Evolutionary conservation across 2,888 invertebrate species (phyloP).

Genomic region (Stenurella melanura): DNA sequence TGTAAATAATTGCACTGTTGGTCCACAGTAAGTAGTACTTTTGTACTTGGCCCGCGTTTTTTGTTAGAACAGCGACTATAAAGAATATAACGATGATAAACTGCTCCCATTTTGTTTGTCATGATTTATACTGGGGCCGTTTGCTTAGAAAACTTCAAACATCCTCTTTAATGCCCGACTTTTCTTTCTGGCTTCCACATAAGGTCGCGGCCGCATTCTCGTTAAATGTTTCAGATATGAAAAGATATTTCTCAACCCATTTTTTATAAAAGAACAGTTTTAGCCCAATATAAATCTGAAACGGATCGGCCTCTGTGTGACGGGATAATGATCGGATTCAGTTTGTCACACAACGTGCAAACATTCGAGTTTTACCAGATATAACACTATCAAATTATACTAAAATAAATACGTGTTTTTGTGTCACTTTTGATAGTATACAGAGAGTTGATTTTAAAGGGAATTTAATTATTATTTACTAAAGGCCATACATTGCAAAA

Average conservation of each 20-base stretch:
- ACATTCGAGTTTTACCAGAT: neutral
- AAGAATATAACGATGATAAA: slow-evolving; percentile 54
- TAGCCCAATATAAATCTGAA: slow-evolving; percentile 40
- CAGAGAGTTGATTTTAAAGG: no score
- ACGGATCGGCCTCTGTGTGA: slow-evolving; percentile 25
- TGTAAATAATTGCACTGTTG: slow-evolving; percentile 22
- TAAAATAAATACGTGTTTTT: no score
- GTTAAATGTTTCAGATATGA: slow-evolving; percentile 45
- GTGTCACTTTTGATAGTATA: no score
- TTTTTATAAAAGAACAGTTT: slow-evolving; percentile 30
- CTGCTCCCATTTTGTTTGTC: slow-evolving; percentile 54
- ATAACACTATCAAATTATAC: neutral
- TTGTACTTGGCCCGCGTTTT: slow-evolving; percentile 36
- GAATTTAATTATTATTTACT: no score
- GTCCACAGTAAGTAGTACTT: slow-evolving; percentile 23
- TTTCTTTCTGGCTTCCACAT: slow-evolving; percentile 38
- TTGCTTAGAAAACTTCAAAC: slow-evolving; percentile 53
- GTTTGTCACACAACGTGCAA: neutral
- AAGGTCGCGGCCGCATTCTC: slow-evolving; percentile 38
- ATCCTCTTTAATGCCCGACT: slow-evolving; percentile 49
- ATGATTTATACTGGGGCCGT: slow-evolving; percentile 53
- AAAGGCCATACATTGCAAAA: no score
- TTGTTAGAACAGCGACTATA: slow-evolving; percentile 38
- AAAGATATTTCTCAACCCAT: slow-evolving; percentile 38
- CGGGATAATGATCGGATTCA: slow-evolving; percentile 20